Evolutionary conservation across 1,140 invertebrate genomes (phyloP), one percentile per base, ranked within the genome.

Genomic region (Campoletis sonorensis): DNA sequence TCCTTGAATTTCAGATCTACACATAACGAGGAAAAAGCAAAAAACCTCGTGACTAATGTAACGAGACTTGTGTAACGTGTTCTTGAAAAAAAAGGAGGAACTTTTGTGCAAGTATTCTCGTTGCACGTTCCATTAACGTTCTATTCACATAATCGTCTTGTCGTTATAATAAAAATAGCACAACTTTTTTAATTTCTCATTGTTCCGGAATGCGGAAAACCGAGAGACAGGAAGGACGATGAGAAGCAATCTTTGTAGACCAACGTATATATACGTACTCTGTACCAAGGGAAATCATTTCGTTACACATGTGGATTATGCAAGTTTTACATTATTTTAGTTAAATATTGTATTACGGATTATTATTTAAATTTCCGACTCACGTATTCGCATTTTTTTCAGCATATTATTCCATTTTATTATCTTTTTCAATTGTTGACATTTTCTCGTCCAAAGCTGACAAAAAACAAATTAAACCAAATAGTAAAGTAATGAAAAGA

Each of bases 191-290:
- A 10, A 58, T 58, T 23, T n/a, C 4, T 58, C 18, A 58, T 58
- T 58, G 54, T 23, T 58, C 21, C 54, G 54, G 54, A n/a, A 58
- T 23, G 54, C 54, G 54, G 54, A 58, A 58, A n/a, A 58, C n/a
- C 21, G 21, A 58, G 21, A 23, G 2, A 23, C 54, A 21, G 21
- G 18, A 58, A 18, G 21, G 18, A 58, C 54, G 54, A 58, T 58
- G 16, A 2, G 13, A 58, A 58, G 21, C 21, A 58, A 23, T 21
- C 54, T 45, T 45, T 8, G 54, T 21, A 18, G 54, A 58, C 5
- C 3, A 8, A 58, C n/a, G n/a, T n/a, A n/a, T 58, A 11, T n/a
- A 58, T 58, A n/a, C 21, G 4, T 58, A n/a, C 8, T n/a, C 13
- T 58, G 18, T n/a, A n/a, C 18, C 54, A 58, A 18, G 5, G 54